These are phyloP conservation scores for Campoplex nolae DNA, from an alignment of 2,888 invertebrate genomes.

Conservation along the genomic window DNA sequence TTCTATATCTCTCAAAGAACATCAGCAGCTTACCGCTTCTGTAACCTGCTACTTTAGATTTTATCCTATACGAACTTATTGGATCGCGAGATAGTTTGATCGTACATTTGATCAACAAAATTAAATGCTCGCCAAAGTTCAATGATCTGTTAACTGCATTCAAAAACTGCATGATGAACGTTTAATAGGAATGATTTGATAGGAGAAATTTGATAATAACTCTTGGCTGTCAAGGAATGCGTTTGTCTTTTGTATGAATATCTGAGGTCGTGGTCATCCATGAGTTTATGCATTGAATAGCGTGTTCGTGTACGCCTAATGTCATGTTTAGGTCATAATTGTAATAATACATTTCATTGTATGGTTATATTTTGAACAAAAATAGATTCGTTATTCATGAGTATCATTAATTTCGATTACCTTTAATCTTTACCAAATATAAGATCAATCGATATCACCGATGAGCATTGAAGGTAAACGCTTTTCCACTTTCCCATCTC, in stretches of 20 bases:
- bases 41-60: constrained; percentile 26
- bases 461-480: not conserved
- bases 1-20: constrained; percentile 54
- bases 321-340: too few species aligned
- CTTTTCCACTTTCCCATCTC: constrained; percentile 62
- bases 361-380: not conserved
- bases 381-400: not conserved
- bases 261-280: too few species aligned
- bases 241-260: too few species aligned
- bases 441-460: constrained; percentile 14
- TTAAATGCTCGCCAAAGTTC: not conserved
- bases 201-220: too few species aligned
- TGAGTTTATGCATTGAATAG: too few species aligned
- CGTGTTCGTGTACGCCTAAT: too few species aligned
- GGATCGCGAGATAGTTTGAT: not conserved
- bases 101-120: not conserved
- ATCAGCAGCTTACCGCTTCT: constrained; percentile 29
- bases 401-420: not conserved
- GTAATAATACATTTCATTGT: not conserved
- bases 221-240: too few species aligned
- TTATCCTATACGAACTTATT: constrained; percentile 8
- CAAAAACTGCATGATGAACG: not conserved
- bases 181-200: too few species aligned
- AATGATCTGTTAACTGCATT: not conserved
- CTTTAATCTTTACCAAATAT: not conserved